Conservation (phyloP, 2,113 vertebrate genomes). For the Larimichthys polyactis region DNA sequence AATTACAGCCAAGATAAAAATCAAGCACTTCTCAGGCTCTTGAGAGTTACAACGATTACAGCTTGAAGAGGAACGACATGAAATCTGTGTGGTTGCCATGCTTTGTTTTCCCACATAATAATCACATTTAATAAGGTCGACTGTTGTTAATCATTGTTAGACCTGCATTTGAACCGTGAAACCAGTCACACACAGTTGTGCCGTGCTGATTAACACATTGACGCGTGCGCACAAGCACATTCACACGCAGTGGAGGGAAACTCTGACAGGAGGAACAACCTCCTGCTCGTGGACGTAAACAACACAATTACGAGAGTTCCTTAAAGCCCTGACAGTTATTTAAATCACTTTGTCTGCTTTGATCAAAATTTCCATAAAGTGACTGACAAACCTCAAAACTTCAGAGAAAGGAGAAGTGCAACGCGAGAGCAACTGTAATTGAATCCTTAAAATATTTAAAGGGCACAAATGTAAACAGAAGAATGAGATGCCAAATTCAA, state of each 20-base stretch:
- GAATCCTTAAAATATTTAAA: background rate
- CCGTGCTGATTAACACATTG: conserved; percentile 59
- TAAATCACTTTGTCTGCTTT: conserved; percentile 12
- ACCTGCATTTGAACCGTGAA: conserved; percentile 41
- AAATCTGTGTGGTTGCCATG: background rate
- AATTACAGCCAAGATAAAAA: conserved; percentile 16
- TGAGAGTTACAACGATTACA: background rate
- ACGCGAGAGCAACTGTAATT: background rate
- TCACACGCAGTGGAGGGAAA: conserved; percentile 25
- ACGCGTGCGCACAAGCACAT: background rate
- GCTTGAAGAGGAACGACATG: no score
- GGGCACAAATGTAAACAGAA: background rate
- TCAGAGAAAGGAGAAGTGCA: background rate
- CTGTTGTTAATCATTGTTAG: conserved; percentile 75
- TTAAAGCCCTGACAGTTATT: conserved; percentile 5
- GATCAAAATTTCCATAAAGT: background rate
- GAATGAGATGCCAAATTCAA: background rate
- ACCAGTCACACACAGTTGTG: conserved; percentile 53
- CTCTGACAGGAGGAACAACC: conserved; percentile 33
- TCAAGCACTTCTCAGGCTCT: background rate
- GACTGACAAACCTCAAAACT: background rate
- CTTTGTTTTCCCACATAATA: conserved; percentile 21
- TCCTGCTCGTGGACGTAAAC: conserved; percentile 24
- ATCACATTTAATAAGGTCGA: conserved; percentile 39
- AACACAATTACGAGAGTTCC: conserved; percentile 41